Evolutionary conservation across 2,888 invertebrate species (phyloP).

Genomic region (Andrena haemorrhoa): DNA sequence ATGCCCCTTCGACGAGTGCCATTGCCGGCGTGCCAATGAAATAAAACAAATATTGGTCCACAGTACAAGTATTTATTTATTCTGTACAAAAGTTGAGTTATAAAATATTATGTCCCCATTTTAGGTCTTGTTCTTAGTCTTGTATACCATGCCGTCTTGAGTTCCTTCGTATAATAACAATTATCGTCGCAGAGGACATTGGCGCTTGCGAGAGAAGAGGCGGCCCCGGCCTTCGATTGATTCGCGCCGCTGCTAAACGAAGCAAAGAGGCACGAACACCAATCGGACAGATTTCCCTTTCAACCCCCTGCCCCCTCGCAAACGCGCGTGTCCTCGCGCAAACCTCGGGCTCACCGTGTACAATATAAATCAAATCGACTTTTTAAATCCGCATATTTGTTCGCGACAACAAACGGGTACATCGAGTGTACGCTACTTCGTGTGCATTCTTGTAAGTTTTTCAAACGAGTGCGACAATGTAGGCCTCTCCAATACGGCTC

Average conservation of each 20-base stretch:
- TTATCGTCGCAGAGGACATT: constrained; percentile 76
- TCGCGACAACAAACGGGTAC: constrained; percentile 79
- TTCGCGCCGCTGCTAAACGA: constrained; percentile 16
- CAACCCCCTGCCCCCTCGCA: constrained; percentile 17
- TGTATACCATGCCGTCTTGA: constrained; percentile 82
- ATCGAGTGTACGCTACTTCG: constrained; percentile 73
- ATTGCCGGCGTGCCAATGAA: constrained; percentile 72
- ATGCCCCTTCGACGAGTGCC: constrained; percentile 7
- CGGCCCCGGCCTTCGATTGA: constrained; percentile 23
- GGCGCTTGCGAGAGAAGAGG: constrained; percentile 65
- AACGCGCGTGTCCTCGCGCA: constrained; percentile 59
- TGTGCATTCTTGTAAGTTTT: constrained; percentile 71
- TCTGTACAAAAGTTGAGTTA: constrained; percentile 84
- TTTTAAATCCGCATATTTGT: constrained; percentile 71
- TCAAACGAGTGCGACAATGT: constrained; percentile 70
- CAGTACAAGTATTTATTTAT: constrained; percentile 84
- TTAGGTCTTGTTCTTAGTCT: constrained; percentile 82
- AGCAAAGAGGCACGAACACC: constrained; percentile 28
- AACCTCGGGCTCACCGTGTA: constrained; percentile 76
- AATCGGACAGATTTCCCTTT: constrained; percentile 21
- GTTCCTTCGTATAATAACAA: constrained; percentile 81
- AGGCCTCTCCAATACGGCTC: constrained; percentile 60
- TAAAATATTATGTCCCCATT: constrained; percentile 83
- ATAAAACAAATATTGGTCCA: constrained; percentile 84
- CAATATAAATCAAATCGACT: constrained; percentile 77